Percentiles rank a stretch among this genome's conserved stretches.
phyloP scores from a whole-genome alignment of 2,888 invertebrate species.

The Conistra vaccinii region DNA sequence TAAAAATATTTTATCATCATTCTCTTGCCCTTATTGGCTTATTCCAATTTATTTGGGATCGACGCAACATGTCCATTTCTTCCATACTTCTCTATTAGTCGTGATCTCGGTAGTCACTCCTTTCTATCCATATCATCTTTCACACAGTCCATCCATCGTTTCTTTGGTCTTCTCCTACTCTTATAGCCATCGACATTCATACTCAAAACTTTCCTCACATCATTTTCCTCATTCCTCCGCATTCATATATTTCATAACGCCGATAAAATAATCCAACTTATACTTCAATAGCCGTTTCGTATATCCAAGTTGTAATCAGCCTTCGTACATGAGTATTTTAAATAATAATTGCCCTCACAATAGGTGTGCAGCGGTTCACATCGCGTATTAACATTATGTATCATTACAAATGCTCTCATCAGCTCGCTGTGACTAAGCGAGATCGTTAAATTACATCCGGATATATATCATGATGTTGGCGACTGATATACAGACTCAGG shows the following conservation, averaged over 20 bases:
- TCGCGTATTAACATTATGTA: conserved; percentile 50
- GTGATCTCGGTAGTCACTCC: too few species aligned
- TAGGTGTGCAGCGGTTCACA: conserved; percentile 33
- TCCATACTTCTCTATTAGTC: too few species aligned
- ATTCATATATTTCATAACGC: background rate
- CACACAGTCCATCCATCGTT: too few species aligned
- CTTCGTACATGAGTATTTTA: conserved; percentile 26
- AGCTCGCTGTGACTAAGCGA: conserved; percentile 17
- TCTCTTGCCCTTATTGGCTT: too few species aligned
- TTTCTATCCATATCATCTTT: too few species aligned
- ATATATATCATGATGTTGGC: background rate
- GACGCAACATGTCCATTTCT: too few species aligned
- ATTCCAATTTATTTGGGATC: too few species aligned
- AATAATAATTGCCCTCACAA: conserved; percentile 43
- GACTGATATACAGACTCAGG: background rate
- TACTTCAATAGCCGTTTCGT: conserved; percentile 15
- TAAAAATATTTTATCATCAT: too few species aligned
- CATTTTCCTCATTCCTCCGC: too few species aligned
- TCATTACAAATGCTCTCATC: conserved; percentile 55
- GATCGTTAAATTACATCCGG: conserved; percentile 44
- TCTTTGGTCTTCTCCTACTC: too few species aligned
- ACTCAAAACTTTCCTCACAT: too few species aligned
- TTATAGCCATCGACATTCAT: too few species aligned
- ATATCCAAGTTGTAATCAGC: conserved; percentile 21
- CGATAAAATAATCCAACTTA: background rate